Conservation (phyloP, 1,140 invertebrate species). For the Drosophila sulfurigaster region DNA sequence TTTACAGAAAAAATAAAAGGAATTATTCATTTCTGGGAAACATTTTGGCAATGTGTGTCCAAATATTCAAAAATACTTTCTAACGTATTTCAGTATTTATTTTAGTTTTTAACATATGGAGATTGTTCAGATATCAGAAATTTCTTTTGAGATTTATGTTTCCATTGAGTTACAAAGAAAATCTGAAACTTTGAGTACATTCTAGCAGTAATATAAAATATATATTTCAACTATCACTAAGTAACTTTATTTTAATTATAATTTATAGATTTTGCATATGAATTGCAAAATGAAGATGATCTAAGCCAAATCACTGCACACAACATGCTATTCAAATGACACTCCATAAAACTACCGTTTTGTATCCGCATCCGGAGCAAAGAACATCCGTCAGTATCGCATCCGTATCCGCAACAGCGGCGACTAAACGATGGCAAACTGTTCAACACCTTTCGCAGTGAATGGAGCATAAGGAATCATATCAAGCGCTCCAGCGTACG, state of each 20-base stretch:
- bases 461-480: slow-evolving; percentile 82
- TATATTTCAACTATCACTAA: too few relatives aligned
- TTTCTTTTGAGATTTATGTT: too few relatives aligned
- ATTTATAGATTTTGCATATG: not conserved
- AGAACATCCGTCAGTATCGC: not conserved
- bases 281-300: not conserved
- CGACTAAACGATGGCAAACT: slow-evolving; percentile 53
- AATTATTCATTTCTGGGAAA: too few relatives aligned
- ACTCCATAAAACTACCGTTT: slow-evolving; percentile 37
- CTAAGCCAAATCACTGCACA: not conserved
- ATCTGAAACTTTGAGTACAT: too few relatives aligned
- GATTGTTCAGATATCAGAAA: too few relatives aligned
- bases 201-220: too few relatives aligned
- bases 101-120: too few relatives aligned
- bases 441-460: slow-evolving; percentile 73
- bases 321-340: slow-evolving; percentile 31
- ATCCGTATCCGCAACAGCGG: slow-evolving; percentile 13
- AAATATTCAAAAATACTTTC: too few relatives aligned
- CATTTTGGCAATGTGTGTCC: too few relatives aligned
- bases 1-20: too few relatives aligned
- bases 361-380: slow-evolving; percentile 14
- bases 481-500: slow-evolving; percentile 68
- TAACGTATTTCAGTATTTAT: too few relatives aligned
- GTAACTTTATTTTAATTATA: not conserved
- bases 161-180: too few relatives aligned